Conservation (phyloP, 2,888 invertebrate genomes). For the Loripinus fragilis region DNA sequence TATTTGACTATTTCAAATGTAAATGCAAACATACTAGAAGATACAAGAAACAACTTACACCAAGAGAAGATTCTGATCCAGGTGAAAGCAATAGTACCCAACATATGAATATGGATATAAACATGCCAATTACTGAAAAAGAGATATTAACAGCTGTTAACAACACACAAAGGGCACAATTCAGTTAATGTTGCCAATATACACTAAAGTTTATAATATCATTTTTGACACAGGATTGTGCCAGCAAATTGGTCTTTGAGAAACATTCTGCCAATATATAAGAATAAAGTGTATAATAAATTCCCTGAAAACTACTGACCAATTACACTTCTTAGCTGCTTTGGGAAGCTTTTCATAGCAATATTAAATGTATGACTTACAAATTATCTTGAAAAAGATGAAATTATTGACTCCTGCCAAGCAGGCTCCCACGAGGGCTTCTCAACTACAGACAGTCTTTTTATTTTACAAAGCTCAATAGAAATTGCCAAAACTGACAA, state of each 20-base stretch:
- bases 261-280: constrained; percentile 15
- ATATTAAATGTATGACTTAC: constrained; percentile 12
- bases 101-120: background rate
- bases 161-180: background rate
- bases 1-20: background rate
- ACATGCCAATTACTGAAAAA: background rate
- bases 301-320: constrained; percentile 19
- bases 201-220: constrained; percentile 10
- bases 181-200: background rate
- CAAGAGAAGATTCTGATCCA: background rate
- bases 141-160: background rate
- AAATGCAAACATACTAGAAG: background rate
- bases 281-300: constrained; percentile 17
- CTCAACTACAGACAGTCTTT: background rate
- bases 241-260: constrained; percentile 18
- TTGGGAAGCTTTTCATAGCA: constrained; percentile 20
- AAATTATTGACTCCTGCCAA: background rate
- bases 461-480: constrained; percentile 19
- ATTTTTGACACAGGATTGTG: constrained; percentile 8
- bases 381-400: background rate
- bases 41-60: background rate
- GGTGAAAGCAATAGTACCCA: background rate
- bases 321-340: constrained; percentile 9
- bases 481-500: constrained; percentile 6
- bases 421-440: background rate